Evolutionary conservation across 2,888 invertebrate species (phyloP), one percentile per base, ranked within the genome.

Genomic region (Heliconius hortense): DNA sequence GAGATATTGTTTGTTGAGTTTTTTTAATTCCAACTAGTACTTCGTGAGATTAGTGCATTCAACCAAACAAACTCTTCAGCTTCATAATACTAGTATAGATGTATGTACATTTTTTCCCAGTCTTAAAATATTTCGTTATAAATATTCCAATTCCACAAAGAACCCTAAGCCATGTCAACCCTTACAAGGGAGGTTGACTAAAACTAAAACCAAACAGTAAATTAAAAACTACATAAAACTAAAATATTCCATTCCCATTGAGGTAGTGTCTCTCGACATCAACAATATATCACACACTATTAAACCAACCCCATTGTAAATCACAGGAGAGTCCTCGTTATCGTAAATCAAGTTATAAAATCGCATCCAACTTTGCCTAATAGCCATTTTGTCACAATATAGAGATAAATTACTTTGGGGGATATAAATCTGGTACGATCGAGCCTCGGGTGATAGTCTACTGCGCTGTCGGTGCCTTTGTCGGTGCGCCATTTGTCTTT

Each of bases 311-410:
- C 74, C 53, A 11, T 35, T 43, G 53, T 72, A 70, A 73, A 67
- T 77, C 70, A 74, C 53, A n/a, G 21, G 18, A 8, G 62, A 67
- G 78, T 80, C 81, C 80, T 81, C 81, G 69, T 60, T 26, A 70
- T 66, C 78, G 79, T 82, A 82, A 82, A 82, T 82, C 79, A 83
- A 79, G 71, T 79, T 80, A 77, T 80, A 81, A 82, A 83, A 82
- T 82, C 77, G 80, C 81, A 70, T 79, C 78, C 70, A 68, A 74
- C 73, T 73, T 76, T 71, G 80, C 81, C 86, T 86, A 89, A 90
- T 88, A 88, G 89, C 85, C 85, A 82, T 88, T 89, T 89, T 88
- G 89, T 89, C 85, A 89, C 88, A 89, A 91, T 90, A 90, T 89
- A 86, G 85, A 85, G 80, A 90, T 92, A 91, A 90, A 92, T 92